These are phyloP conservation scores for Eupithecia pulchellata DNA, from an alignment of 2,888 invertebrate species.

Conservation along the genomic window DNA sequence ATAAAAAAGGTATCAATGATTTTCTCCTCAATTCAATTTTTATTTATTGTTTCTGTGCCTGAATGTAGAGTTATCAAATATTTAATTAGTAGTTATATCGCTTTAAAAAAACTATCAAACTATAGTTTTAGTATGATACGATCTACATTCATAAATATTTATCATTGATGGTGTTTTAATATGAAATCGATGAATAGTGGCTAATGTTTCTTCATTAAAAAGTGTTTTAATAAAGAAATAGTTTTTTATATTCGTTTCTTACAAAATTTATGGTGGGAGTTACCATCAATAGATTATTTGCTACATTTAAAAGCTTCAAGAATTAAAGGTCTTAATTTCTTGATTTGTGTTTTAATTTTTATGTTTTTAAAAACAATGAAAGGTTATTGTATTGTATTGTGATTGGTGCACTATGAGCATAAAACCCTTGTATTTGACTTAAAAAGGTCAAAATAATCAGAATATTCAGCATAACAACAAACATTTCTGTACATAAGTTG, in stretches of 20 bases:
- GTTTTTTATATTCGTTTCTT: neutral
- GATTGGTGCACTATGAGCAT: neutral
- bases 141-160: neutral
- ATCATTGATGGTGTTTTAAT: neutral
- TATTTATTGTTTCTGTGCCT: no score
- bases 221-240: no score
- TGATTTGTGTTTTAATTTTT: neutral
- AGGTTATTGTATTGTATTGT: neutral
- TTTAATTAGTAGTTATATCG: no score
- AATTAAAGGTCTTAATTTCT: neutral
- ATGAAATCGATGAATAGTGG: neutral
- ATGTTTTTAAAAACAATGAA: neutral
- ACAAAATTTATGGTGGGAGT: no score
- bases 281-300: neutral
- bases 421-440: neutral
- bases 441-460: neutral
- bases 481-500: neutral
- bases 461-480: neutral
- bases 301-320: neutral
- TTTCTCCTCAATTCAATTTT: no score
- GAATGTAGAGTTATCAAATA: no score
- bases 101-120: no score
- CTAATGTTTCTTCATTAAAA: neutral
- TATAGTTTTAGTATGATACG: neutral
- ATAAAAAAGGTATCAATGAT: no score